phyloP scores from a whole-genome alignment of 2,113 vertebrate genomes.

The Saguinus imperator region DNA sequence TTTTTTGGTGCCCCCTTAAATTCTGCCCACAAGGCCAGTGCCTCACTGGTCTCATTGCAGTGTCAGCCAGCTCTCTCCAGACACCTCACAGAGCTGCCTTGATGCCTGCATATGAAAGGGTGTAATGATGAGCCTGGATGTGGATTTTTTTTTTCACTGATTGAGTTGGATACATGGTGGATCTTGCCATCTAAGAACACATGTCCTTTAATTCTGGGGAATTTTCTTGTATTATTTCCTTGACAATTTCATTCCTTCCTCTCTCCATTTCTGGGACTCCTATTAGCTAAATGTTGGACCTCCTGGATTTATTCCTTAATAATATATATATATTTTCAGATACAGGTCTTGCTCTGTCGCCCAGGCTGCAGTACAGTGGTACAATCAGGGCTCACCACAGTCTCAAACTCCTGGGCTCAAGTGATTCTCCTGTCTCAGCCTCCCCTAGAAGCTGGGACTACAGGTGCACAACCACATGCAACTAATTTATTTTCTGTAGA shows the following conservation, averaged over 20 bases:
- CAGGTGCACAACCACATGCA: no score
- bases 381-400: no score
- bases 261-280: slow-evolving; percentile 8
- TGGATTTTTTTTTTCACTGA: neutral
- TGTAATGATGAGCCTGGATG: neutral
- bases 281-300: neutral
- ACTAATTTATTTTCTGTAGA: no score
- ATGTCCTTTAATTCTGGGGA: neutral
- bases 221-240: slow-evolving; percentile 19
- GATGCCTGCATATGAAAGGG: neutral
- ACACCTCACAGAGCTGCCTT: neutral
- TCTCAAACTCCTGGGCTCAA: no score
- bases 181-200: neutral
- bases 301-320: neutral
- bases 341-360: no score
- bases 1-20: neutral
- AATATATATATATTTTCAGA: neutral
- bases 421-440: no score
- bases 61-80: neutral
- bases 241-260: neutral
- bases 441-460: no score
- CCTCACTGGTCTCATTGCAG: neutral
- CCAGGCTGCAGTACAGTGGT: no score
- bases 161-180: neutral
- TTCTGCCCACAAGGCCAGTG: neutral